Evolutionary conservation across 2,113 vertebrate species (phyloP).

Genomic region (Australoheros scitulus): DNA sequence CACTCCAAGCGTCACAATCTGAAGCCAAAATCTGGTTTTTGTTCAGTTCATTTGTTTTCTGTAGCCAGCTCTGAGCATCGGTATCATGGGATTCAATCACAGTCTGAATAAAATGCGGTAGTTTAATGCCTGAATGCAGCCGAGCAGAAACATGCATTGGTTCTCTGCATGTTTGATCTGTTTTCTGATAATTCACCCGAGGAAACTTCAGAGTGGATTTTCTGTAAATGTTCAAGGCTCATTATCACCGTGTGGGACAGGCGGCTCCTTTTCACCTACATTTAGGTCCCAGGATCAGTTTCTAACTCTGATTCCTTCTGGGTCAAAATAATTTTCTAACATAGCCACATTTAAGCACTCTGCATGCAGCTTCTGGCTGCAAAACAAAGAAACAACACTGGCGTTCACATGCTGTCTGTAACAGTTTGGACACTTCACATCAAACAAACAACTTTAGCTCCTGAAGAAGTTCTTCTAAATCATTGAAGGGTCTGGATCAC

Average conservation of each 20-base stretch:
- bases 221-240: background rate
- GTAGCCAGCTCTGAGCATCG: background rate
- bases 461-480: background rate
- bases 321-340: background rate
- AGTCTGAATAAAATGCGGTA: background rate
- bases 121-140: background rate
- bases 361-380: background rate
- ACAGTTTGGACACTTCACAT: background rate
- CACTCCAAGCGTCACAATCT: background rate
- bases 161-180: background rate
- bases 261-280: background rate
- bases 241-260: background rate
- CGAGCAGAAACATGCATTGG: background rate
- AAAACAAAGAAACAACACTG: background rate
- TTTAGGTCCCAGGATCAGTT: background rate
- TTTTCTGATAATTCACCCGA: background rate
- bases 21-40: rapidly evolving
- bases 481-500: background rate
- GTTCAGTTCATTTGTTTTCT: background rate
- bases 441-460: too few species aligned
- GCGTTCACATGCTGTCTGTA: background rate
- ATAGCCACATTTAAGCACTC: background rate
- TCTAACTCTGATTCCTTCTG: background rate
- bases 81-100: background rate
- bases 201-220: background rate